These are phyloP conservation scores for Dicyrtomina minuta DNA, from an alignment of 2,888 invertebrate genomes.

Conservation along the genomic window DNA sequence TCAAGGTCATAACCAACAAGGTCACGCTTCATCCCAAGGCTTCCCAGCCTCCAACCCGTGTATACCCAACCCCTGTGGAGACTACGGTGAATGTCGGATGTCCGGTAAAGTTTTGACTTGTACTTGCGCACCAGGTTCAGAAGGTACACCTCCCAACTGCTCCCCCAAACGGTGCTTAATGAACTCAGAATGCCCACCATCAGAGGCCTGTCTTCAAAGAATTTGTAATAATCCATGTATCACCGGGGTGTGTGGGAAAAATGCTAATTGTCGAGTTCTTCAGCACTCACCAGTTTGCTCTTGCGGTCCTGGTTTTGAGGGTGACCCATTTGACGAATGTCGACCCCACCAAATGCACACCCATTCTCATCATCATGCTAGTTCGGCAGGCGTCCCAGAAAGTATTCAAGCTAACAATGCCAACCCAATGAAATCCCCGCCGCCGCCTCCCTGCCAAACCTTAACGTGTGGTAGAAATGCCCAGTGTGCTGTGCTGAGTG, in stretches of 20 bases:
- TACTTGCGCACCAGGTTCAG: slow-evolving; percentile 18
- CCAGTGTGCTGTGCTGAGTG: slow-evolving; percentile 3
- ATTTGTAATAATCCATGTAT: slow-evolving; percentile 21
- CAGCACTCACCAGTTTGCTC: slow-evolving; percentile 52
- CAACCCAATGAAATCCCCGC: too few species aligned
- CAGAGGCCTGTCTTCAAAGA: slow-evolving; percentile 17
- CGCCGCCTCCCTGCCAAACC: slow-evolving; percentile 14
- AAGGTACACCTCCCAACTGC: slow-evolving; percentile 24
- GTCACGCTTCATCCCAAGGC: too few species aligned
- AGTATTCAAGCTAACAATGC: too few species aligned
- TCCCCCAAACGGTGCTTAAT: neutral
- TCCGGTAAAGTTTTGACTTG: slow-evolving; percentile 19
- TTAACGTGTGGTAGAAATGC: slow-evolving; percentile 25
- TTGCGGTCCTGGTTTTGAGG: slow-evolving; percentile 17
- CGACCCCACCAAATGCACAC: too few species aligned
- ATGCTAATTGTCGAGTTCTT: slow-evolving; percentile 54
- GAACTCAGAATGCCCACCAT: slow-evolving; percentile 4
- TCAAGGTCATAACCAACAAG: too few species aligned
- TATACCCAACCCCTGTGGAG: slow-evolving; percentile 15
- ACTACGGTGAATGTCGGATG: slow-evolving; percentile 14
- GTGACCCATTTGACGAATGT: slow-evolving; percentile 31
- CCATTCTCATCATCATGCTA: too few species aligned
- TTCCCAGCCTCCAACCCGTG: slow-evolving; percentile 11
- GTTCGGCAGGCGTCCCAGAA: too few species aligned
- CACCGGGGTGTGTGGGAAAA: slow-evolving; percentile 32